Evolutionary conservation across 2,113 vertebrate species (phyloP).

Genomic region (Eulemur macaco): DNA sequence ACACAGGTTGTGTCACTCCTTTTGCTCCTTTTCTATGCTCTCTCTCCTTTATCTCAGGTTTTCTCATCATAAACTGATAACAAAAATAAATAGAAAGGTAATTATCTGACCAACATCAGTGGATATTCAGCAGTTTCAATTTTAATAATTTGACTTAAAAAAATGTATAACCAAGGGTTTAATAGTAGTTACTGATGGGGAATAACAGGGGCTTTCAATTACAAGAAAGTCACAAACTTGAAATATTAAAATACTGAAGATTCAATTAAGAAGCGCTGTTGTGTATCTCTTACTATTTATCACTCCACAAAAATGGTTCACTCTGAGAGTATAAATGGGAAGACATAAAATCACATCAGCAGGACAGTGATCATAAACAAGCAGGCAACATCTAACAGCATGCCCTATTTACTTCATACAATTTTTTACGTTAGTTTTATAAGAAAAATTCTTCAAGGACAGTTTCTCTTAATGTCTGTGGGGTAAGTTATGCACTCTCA

Average conservation of each 20-base stretch:
- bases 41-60: neutral
- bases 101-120: neutral
- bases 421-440: neutral
- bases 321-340: neutral
- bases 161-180: neutral
- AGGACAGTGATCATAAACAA: constrained; percentile 27
- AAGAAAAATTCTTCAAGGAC: constrained; percentile 1
- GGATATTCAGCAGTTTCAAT: neutral
- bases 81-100: neutral
- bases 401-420: neutral
- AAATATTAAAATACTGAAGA: neutral
- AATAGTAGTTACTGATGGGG: neutral
- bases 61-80: neutral
- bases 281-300: neutral
- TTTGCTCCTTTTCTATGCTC: neutral
- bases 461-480: neutral
- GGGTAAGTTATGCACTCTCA: neutral
- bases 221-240: neutral
- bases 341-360: neutral
- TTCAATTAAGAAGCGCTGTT: neutral
- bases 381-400: neutral
- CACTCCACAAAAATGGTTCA: neutral
- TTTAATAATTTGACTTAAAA: neutral
- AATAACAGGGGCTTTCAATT: neutral
- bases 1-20: neutral